Conservation (phyloP, 2,113 vertebrate genomes). For the Merops nubicus region DNA sequence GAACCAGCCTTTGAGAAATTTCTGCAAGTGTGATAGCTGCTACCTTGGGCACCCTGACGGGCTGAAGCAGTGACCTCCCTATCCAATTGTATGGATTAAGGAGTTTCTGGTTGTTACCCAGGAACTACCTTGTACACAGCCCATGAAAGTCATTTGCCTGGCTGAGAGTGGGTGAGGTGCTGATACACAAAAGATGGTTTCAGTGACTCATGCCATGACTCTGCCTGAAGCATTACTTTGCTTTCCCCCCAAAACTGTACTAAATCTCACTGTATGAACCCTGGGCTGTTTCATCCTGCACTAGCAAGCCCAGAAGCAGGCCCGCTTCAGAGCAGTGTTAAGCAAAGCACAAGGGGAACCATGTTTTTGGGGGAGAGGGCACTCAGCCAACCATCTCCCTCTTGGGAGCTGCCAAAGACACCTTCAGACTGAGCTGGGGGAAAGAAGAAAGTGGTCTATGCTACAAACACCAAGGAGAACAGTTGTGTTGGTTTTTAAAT, state of each 20-base stretch:
- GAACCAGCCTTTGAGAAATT: background rate
- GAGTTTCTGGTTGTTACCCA: background rate
- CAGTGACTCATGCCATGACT: background rate
- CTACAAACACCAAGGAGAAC: background rate
- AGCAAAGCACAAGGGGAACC: background rate
- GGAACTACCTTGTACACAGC: fast-evolving
- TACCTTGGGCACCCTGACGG: background rate
- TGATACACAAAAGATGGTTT: background rate
- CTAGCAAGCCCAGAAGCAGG: background rate
- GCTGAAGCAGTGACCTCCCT: background rate
- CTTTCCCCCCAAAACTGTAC: background rate
- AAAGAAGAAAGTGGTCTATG: background rate
- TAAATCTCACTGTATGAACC: background rate
- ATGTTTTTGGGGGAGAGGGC: background rate
- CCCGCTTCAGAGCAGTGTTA: background rate
- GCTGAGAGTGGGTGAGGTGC: background rate
- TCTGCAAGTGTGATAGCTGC: background rate
- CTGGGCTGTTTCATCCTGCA: background rate
- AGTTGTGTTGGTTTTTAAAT: background rate
- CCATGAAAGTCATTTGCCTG: background rate
- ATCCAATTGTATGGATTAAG: background rate
- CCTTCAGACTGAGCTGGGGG: background rate
- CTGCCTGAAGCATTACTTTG: background rate
- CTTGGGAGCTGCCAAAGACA: background rate
- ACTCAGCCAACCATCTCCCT: background rate